These are phyloP conservation scores for Shinisaurus crocodilurus DNA, from an alignment of 2,113 vertebrate genomes.

Conservation along the genomic window DNA sequence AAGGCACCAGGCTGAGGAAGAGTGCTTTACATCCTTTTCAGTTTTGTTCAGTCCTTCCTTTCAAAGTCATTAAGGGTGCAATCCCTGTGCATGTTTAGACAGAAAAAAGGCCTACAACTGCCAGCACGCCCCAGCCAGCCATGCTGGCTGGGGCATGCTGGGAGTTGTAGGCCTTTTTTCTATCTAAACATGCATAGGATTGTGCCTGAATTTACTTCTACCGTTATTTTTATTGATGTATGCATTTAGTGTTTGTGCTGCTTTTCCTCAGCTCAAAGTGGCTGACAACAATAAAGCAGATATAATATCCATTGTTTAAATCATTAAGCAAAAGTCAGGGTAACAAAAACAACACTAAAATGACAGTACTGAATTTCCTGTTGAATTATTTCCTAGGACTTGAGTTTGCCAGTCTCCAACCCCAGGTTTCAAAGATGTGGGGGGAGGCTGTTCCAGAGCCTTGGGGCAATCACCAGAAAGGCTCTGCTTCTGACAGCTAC, in stretches of 20 bases:
- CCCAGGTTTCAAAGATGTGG: too few relatives aligned
- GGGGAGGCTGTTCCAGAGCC: not conserved
- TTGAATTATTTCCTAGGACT: not conserved
- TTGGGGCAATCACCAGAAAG: not conserved
- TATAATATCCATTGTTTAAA: not conserved
- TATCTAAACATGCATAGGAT: too few relatives aligned
- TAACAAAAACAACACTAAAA: not conserved
- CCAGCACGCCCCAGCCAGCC: too few relatives aligned
- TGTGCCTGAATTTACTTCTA: not conserved
- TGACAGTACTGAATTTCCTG: fast-evolving
- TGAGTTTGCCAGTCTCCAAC: not conserved
- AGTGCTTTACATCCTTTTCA: not conserved
- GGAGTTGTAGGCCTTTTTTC: too few relatives aligned
- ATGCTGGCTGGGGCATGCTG: too few relatives aligned
- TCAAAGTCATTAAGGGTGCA: not conserved
- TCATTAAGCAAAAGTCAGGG: not conserved
- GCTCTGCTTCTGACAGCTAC: not conserved
- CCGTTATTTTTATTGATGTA: not conserved
- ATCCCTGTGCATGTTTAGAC: too few relatives aligned
- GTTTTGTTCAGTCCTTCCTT: not conserved
- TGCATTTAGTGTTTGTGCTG: not conserved
- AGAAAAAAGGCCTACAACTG: too few relatives aligned
- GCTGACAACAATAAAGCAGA: not conserved
- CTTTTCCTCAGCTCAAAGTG: not conserved
- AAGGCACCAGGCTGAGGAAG: too few relatives aligned